phyloP scores from a whole-genome alignment of 1,140 invertebrate species.

The Caenorhabditis latens region DNA sequence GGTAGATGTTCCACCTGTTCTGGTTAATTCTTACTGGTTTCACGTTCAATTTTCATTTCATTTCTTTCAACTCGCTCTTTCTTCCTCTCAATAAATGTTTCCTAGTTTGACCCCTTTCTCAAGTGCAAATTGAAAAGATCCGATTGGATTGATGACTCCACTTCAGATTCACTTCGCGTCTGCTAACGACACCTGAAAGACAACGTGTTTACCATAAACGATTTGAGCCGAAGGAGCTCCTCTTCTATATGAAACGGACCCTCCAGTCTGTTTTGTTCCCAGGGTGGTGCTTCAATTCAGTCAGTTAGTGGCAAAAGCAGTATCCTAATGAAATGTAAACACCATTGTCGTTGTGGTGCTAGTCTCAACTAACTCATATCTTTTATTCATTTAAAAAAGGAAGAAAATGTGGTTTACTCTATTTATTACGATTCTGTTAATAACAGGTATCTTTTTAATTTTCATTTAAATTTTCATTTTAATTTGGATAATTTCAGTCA shows the following conservation, averaged over 20 bases:
- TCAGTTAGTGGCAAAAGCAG: constrained; percentile 43
- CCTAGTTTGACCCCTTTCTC: background rate
- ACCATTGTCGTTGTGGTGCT: constrained; percentile 28
- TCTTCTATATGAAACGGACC: constrained; percentile 14
- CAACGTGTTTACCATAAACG: constrained; percentile 26
- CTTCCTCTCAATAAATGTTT: constrained; percentile 9
- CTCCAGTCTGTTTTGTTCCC: constrained; percentile 40
- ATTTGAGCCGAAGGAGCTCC: background rate
- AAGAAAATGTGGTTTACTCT: background rate
- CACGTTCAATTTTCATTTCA: constrained; percentile 46
- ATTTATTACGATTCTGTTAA: constrained; percentile 15
- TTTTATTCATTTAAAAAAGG: constrained; percentile 42
- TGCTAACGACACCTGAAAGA: constrained; percentile 51
- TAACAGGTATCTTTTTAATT: background rate
- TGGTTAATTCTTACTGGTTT: constrained; percentile 26
- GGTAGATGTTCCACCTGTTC: constrained; percentile 25
- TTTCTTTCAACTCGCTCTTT: constrained; percentile 50
- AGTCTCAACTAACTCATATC: constrained; percentile 44
- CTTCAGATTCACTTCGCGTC: constrained; percentile 34
- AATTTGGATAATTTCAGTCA: background rate
- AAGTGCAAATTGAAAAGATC: constrained; percentile 34
- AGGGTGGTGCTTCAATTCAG: constrained; percentile 52
- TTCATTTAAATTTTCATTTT: background rate
- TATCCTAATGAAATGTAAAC: constrained; percentile 56
- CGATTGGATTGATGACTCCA: background rate